Evolutionary conservation across 2,113 vertebrate species (phyloP).

Genomic region (Coregonus clupeaformis): DNA sequence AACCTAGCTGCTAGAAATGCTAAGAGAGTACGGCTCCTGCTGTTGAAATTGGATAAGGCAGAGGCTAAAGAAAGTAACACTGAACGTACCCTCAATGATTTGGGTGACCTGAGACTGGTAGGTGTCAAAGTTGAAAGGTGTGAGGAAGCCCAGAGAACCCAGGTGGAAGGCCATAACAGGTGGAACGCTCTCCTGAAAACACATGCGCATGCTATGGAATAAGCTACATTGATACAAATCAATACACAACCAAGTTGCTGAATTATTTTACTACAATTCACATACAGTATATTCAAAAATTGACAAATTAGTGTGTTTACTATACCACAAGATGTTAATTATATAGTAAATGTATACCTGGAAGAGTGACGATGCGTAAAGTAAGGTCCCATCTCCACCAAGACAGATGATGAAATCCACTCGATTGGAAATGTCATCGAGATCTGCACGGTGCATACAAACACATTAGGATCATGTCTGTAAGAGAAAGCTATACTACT

Average conservation of each 20-base stretch:
- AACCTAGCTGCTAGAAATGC: neutral
- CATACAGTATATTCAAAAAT: neutral
- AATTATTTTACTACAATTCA: neutral
- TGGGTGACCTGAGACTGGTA: slow-evolving; percentile 78
- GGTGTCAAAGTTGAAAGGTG: slow-evolving; percentile 79
- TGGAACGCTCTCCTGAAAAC: slow-evolving; percentile 74
- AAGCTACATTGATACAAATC: too few relatives aligned
- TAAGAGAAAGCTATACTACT: neutral
- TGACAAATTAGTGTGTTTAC: slow-evolving; percentile 32
- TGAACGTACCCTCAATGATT: slow-evolving; percentile 75
- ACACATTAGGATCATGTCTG: neutral
- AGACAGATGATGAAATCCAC: slow-evolving; percentile 82
- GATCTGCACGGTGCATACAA: slow-evolving; percentile 69
- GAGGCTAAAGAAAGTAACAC: neutral
- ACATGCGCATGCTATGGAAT: too few relatives aligned
- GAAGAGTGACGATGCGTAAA: slow-evolving; percentile 82
- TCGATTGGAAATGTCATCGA: slow-evolving; percentile 79
- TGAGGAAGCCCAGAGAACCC: slow-evolving; percentile 79
- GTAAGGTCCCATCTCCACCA: slow-evolving; percentile 78
- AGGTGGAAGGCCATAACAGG: slow-evolving; percentile 82
- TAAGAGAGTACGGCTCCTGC: neutral
- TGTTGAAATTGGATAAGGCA: neutral
- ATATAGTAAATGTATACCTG: slow-evolving; percentile 78
- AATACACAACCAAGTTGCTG: neutral
- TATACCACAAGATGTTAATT: slow-evolving; percentile 69